Evolutionary conservation across 1,140 invertebrate genomes (phyloP).

Genomic region (Pseudomyrmex dendroicus): DNA sequence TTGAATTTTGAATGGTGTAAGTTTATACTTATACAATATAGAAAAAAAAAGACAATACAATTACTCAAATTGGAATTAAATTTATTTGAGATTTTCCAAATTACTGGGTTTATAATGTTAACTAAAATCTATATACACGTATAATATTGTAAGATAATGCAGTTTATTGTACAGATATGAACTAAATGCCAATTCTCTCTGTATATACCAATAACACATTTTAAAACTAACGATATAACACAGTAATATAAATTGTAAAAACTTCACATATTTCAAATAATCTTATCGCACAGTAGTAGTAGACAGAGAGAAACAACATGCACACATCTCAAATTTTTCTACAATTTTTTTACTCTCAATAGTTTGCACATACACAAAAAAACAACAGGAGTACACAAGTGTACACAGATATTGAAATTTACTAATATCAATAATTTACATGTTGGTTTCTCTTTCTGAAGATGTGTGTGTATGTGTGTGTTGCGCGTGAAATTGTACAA

Average conservation of each 20-base stretch:
- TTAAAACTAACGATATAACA: not conserved
- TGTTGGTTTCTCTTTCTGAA: not conserved
- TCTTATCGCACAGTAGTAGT: not conserved
- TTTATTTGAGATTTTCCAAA: constrained; percentile 38
- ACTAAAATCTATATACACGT: not conserved
- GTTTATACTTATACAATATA: constrained; percentile 9
- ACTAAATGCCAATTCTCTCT: constrained; percentile 6
- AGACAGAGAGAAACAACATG: not conserved
- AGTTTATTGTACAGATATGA: not conserved
- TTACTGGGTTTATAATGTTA: not conserved
- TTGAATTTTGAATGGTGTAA: too few relatives aligned
- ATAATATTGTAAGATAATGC: too few relatives aligned
- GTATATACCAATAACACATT: not conserved
- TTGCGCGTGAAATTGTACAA: too few relatives aligned
- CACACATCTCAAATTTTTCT: not conserved
- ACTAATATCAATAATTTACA: too few relatives aligned
- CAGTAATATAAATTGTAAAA: not conserved
- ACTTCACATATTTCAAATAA: constrained; percentile 1
- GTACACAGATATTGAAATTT: too few relatives aligned
- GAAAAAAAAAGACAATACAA: constrained; percentile 44
- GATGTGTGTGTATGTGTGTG: not conserved
- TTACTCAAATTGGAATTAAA: constrained; percentile 4
- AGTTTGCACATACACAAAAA: not conserved
- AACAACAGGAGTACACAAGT: not conserved
- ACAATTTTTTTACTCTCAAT: not conserved